Evolutionary conservation across 64 coral and sea anemone species (phyloP), one percentile per base, ranked within the genome.

Genomic region (Stylophora pistillata): DNA sequence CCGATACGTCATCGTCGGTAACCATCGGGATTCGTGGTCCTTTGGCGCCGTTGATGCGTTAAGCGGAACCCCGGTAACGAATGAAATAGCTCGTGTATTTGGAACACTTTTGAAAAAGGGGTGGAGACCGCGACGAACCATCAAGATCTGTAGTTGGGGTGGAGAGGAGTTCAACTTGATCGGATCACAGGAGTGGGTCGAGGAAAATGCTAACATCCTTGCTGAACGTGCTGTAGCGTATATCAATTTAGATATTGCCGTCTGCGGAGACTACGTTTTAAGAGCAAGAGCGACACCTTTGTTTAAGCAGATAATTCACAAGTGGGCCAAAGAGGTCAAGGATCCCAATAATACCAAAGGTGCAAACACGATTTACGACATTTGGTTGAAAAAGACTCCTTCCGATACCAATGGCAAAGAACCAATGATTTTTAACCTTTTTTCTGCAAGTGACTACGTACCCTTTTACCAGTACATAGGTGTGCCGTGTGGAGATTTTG

Each of bases 101-200:
- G 94, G 94, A 10, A 77, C 30, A 62, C 54, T 93, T 52, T 6
- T 93, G 54, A 90, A 93, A 59, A 60, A 76, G 4, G 91, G 91
- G 31, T 96, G 94, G 94, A 87, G 94, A 81, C 94, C 94, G 34
- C 83, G 91, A 82, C 64, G 94, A 72, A 96, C 91, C 1, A 90
- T 96, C 15, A 96, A 89, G 53, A 53, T 96, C 14, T 96, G 94
- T 52, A 96, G 94, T 76, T 96, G 94, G 94, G 94, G 92, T 58
- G 94, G 87, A 5, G 94, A 96, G 53, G 94, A 96, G 37, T 91
- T 92, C 55, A 92, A 93, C 37, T 21, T 96, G 0, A 58, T 78
- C 9, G 94, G 94, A 4, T 96, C 94, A 5, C 79, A 78, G 14
- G 94, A 96, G 47, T 96, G 94, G 94, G 94, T 88, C 0, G 91